Evolutionary conservation across 2,113 vertebrate species (phyloP).

Genomic region (Epinephelus cyanopodus): DNA sequence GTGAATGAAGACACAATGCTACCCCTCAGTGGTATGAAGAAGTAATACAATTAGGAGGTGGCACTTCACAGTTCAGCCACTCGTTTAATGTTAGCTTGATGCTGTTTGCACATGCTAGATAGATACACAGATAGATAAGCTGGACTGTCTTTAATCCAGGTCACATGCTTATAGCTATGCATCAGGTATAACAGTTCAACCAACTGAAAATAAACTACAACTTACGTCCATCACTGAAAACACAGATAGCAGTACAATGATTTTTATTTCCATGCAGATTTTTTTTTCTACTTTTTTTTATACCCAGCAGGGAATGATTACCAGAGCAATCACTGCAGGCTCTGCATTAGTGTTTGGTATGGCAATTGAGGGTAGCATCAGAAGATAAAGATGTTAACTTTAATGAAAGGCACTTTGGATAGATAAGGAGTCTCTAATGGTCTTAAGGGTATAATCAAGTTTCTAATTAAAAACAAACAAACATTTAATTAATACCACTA

Average conservation of each 20-base stretch:
- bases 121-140: neutral
- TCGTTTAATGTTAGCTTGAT: neutral
- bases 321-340: neutral
- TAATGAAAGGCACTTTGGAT: constrained; percentile 79
- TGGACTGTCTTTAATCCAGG: neutral
- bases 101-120: neutral
- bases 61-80: constrained; percentile 1
- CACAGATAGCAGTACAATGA: neutral
- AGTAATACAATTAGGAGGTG: constrained; percentile 33
- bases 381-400: constrained; percentile 24
- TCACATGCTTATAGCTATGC: neutral
- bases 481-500: neutral
- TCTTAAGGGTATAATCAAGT: neutral
- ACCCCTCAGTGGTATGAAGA: constrained; percentile 66
- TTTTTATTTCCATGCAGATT: neutral
- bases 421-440: constrained; percentile 13
- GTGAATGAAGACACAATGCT: constrained; percentile 47
- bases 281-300: no score
- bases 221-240: neutral
- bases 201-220: neutral
- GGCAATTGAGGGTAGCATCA: constrained; percentile 19
- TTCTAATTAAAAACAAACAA: constrained; percentile 7
- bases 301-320: neutral
- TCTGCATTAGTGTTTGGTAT: constrained; percentile 12
- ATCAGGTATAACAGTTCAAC: neutral